Base-by-base conservation (phyloP, 2,888 invertebrate species). In the Alloscopus bannaensis region DNA sequence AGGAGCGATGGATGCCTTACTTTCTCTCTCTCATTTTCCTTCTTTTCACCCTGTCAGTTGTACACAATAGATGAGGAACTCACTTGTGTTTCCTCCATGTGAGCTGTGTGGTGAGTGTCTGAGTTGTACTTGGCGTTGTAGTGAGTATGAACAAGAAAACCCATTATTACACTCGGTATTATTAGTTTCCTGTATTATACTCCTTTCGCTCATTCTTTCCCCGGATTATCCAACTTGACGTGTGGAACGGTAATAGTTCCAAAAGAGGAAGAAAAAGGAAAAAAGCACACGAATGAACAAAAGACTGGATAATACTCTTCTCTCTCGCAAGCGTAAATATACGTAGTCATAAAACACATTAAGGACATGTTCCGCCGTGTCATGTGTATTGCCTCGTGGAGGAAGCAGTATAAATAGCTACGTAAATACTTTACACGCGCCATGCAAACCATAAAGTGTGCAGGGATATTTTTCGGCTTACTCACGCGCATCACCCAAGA, bases 111-210 rank as follows among this genome's bases (percentile, higher is more conserved):
- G n/a, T 45, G 8, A n/a, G 45, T 45, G 45, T 45, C n/a, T 16
- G 18, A 45, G 45, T 16, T 22, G 24, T 24, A 16, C 11, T 47
- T 47, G 47, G 11, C 47, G 18, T 18, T n/a, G 6, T 52, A 24
- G 52, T 52, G n/a, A 4, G 45, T 45, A 22, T 6, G 4, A n/a
- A 52, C 22, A 22, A 52, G 22, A 52, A 52, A 22, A 22, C 22
- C 52, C 16, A 16, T 52, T 52, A 52, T 52, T 52, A 52, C 24
- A 11, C 24, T 22, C 52, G 24, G 22, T 22, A 52, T 52, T 52
- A 52, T 52, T 52, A 52, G 52, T 52, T 52, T 52, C 52, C 52
- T 52, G n/a, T 52, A 52, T 52, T 52, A 52, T 52, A 4, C 24
- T 22, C 6, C 47, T 47, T 47, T 47, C 24, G 22, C 24, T 52